Evolutionary conservation across 2,113 vertebrate species (phyloP).

Genomic region (Lichenostomus cassidix): DNA sequence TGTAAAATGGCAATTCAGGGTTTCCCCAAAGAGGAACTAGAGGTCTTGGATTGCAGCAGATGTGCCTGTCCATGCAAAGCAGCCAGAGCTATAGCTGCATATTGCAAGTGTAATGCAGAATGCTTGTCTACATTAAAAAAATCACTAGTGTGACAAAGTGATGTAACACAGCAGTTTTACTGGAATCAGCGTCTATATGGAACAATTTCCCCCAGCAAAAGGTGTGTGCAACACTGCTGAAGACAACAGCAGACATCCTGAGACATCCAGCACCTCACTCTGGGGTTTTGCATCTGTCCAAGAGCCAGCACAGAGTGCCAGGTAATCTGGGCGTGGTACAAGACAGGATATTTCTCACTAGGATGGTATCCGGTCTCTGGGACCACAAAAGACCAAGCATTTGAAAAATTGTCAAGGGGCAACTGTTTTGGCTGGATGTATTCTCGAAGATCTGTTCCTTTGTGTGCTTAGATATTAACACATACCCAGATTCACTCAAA

Average conservation of each 20-base stretch:
- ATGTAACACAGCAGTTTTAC: neutral
- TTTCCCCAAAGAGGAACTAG: neutral
- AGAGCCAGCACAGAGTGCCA: neutral
- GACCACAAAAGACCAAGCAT: neutral
- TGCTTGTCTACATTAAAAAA: neutral
- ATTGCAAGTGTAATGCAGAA: neutral
- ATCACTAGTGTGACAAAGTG: neutral
- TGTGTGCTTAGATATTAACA: neutral
- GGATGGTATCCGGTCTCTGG: neutral
- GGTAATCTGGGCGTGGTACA: neutral
- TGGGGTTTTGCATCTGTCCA: neutral
- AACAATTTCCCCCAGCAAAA: neutral
- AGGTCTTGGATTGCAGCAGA: neutral
- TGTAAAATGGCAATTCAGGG: neutral
- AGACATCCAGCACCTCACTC: neutral
- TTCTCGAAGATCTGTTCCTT: neutral
- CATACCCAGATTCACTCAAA: neutral
- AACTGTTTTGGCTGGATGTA: neutral
- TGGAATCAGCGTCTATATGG: fast-evolving
- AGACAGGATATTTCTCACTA: neutral
- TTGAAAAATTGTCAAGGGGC: neutral
- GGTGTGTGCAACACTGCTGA: neutral
- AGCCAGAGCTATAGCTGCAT: neutral
- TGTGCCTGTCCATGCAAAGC: neutral
- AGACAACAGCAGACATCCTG: neutral